Conservation (phyloP, 2,888 invertebrate genomes). For the Agrenia bidenticulata region DNA sequence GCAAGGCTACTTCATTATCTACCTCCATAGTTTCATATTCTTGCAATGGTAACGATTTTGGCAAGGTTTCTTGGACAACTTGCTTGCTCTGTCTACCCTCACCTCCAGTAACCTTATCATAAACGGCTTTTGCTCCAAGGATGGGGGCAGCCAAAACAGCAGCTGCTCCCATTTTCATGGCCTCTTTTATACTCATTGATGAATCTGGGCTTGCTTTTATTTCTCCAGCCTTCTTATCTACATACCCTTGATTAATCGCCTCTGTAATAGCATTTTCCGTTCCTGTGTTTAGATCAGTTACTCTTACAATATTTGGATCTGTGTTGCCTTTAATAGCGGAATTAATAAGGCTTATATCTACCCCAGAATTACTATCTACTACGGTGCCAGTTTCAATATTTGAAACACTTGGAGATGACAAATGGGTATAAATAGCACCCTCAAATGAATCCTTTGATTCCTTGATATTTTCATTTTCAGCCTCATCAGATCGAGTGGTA, state of each 20-base stretch:
- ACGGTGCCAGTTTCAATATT: neutral
- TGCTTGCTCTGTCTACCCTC: no score
- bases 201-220: constrained; percentile 65
- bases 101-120: constrained; percentile 28
- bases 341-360: constrained; percentile 57
- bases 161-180: constrained; percentile 75
- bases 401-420: neutral
- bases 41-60: no score
- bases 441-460: no score
- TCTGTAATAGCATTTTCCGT: constrained; percentile 69
- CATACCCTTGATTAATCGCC: constrained; percentile 73
- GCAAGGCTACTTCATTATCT: no score
- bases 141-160: constrained; percentile 74
- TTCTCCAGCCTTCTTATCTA: constrained; percentile 70
- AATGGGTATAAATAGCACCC: neutral
- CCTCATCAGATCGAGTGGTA: neutral
- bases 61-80: no score
- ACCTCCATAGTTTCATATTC: no score
- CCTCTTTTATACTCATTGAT: constrained; percentile 67
- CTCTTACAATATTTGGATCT: constrained; percentile 67
- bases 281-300: constrained; percentile 70
- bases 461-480: no score
- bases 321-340: constrained; percentile 77
- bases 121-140: constrained; percentile 44
- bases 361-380: neutral